These are phyloP conservation scores for Orthosia gracilis DNA, from an alignment of 2,888 invertebrate species.

Conservation along the genomic window DNA sequence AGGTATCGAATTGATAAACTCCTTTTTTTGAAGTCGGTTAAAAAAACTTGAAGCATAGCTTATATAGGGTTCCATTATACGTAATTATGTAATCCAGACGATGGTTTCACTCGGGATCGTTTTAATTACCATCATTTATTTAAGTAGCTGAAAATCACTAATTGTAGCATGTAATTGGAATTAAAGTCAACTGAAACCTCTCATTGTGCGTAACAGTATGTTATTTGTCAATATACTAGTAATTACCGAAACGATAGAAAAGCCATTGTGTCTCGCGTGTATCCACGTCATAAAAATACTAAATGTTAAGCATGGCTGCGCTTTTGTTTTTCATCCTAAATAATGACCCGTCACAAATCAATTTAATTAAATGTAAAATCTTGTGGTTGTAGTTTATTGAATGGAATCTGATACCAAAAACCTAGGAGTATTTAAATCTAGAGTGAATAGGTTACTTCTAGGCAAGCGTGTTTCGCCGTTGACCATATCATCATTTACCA, in stretches of 20 bases:
- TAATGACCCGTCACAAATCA: neutral
- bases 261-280: too few species aligned
- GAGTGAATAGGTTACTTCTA: too few species aligned
- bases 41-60: too few species aligned
- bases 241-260: too few species aligned
- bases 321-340: neutral
- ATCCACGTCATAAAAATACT: too few species aligned
- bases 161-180: too few species aligned
- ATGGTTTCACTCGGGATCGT: neutral
- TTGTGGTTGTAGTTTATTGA: neutral
- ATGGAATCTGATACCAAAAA: neutral
- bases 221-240: neutral
- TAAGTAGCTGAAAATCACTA: conserved; percentile 5
- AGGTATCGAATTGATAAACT: too few species aligned
- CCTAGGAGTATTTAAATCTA: too few species aligned
- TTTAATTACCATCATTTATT: conserved; percentile 19
- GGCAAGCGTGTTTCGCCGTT: too few species aligned
- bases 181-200: neutral
- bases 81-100: neutral
- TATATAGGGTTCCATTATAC: neutral
- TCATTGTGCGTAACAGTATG: neutral
- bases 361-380: neutral
- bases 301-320: neutral
- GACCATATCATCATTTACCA: too few species aligned
- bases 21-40: too few species aligned